Evolutionary conservation across 2,888 invertebrate genomes (phyloP), one percentile per base, ranked within the genome.

Genomic region (Thymelicus sylvestris): DNA sequence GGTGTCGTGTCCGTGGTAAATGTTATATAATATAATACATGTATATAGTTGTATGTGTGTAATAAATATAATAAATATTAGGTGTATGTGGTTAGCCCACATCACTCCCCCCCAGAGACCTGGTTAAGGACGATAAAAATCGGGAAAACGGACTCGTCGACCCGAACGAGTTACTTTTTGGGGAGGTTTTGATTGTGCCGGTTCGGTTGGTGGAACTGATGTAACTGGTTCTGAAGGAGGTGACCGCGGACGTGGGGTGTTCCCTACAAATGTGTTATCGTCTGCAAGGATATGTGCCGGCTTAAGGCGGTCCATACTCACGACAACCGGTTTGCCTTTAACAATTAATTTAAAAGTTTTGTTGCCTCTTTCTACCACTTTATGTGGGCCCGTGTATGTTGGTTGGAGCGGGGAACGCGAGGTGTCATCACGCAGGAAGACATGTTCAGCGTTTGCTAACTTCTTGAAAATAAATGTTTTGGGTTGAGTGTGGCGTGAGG

Each of bases 381-480:
- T 61, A 12, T 44, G 61, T 12, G 61, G 61, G n/a, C 61, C 61
- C 3, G 61, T 41, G 41, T 61, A 61, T 19, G 44, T 10, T 6
- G 61, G 61, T 19, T 61, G 61, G 44, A 61, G 61, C 0, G 61
- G 61, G 4, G 61, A 13, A 61, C 61, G 61, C 12, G 44, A 41
- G 5, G 61, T 12, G 12, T 61, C 61, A 8, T 61, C 61, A 6
- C 61, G 61, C 19, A 61, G 61, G 44, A 61, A 61, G 44, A 61
- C 61, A 8, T 61, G 61, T 15, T 61, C 61, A 12, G 61, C 61
- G 61, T 44, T 61, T 12, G 67, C 47, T 0, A 81, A 66, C 1
- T 80, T 78, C 57, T 80, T 80, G 44, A 57, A 80, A 0, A 82
- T 48, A 62, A 81, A 82, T 0, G 72, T 61, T 60, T 38, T 69